A percentile compares a stretch with the other conserved stretches of the same genome.
These are phyloP conservation scores for Ciconia stormi DNA, from an alignment of 2,113 vertebrate genomes.

Conservation along the genomic window DNA sequence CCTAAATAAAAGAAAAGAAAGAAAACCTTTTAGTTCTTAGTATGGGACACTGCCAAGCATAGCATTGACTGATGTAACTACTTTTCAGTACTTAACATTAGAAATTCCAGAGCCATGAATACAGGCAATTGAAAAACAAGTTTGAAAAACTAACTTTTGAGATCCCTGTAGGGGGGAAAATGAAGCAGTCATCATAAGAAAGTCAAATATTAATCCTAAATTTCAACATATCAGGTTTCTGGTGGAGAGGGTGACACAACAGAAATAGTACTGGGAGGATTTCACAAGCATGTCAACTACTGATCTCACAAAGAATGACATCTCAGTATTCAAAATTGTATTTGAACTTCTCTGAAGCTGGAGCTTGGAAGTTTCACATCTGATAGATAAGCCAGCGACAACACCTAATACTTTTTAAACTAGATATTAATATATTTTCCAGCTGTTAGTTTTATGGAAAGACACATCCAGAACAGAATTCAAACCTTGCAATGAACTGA, in stretches of 20 bases:
- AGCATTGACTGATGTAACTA: neutral
- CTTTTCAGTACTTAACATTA: neutral
- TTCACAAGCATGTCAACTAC: neutral
- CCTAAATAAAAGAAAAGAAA: neutral
- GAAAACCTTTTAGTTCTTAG: neutral
- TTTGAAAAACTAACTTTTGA: neutral
- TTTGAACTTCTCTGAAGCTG: neutral
- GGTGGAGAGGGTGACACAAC: neutral
- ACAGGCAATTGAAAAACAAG: neutral
- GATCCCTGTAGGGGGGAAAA: neutral
- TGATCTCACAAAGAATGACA: neutral
- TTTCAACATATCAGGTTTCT: neutral
- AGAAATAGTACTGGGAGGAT: neutral
- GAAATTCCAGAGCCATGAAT: neutral
- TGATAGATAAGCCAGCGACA: neutral
- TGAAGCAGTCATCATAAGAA: neutral
- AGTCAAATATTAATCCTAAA: neutral
- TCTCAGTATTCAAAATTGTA: neutral
- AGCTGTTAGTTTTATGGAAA: neutral
- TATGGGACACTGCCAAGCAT: neutral
- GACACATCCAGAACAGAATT: neutral
- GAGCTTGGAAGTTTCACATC: neutral
- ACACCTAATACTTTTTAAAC: neutral
- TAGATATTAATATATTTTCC: neutral
- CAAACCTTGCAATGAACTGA: neutral